These are phyloP conservation scores for Seriola quinqueradiata DNA, from an alignment of 2,113 vertebrate genomes.

Conservation along the genomic window DNA sequence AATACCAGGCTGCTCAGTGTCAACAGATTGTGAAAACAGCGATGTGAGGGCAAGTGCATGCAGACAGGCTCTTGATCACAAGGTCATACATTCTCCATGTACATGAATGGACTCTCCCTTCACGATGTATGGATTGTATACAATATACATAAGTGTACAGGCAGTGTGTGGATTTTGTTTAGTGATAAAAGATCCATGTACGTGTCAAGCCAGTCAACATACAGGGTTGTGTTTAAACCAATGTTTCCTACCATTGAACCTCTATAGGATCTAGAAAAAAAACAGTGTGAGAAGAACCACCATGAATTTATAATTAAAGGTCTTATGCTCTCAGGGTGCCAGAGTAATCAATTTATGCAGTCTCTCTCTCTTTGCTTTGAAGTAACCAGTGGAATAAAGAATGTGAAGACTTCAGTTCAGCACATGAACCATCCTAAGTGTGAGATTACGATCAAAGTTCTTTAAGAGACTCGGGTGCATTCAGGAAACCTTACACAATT, in stretches of 20 bases:
- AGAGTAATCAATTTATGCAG: not conserved
- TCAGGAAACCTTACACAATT: not conserved
- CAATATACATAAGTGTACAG: not conserved
- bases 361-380: not conserved
- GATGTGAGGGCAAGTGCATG: constrained; percentile 1
- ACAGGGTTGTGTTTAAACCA: not conserved
- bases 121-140: not conserved
- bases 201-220: not conserved
- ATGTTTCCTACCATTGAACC: not conserved
- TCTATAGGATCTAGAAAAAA: not conserved
- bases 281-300: not conserved
- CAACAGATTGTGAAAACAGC: constrained; percentile 9
- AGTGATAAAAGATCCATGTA: not conserved
- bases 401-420: not conserved
- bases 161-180: not conserved
- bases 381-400: not conserved
- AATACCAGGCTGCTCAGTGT: constrained; percentile 1
- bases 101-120: not conserved
- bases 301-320: constrained; percentile 6
- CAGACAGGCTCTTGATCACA: constrained; percentile 2
- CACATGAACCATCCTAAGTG: constrained; percentile 19
- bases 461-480: constrained; percentile 29
- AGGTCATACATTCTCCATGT: not conserved
- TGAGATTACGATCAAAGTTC: constrained; percentile 17
- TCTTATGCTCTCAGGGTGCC: not conserved